phyloP scores from a whole-genome alignment of 2,888 invertebrate species.

The Apeira syringaria region DNA sequence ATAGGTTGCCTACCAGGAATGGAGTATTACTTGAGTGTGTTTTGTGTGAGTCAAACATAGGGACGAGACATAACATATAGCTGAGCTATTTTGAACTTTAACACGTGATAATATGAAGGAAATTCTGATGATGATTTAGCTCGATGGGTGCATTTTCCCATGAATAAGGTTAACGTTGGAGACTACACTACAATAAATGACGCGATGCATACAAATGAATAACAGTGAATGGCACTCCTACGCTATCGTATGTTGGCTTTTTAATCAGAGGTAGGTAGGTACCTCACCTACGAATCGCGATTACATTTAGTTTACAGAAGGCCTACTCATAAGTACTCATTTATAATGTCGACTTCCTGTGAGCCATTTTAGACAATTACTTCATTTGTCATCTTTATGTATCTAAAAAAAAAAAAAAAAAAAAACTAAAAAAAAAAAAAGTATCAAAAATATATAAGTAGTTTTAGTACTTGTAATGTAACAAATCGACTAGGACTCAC shows the following conservation, averaged over 20 bases:
- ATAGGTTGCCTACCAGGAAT: slow-evolving; percentile 15
- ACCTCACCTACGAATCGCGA: no score
- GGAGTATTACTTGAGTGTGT: background rate
- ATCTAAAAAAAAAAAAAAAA: no score
- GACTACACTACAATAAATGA: slow-evolving; percentile 11
- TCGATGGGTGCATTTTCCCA: slow-evolving; percentile 19
- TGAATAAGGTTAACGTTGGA: slow-evolving; percentile 20
- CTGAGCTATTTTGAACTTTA: background rate
- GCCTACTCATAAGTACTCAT: no score
- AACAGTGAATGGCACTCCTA: slow-evolving; percentile 5
- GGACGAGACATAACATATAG: background rate
- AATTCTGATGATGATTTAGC: slow-evolving; percentile 4
- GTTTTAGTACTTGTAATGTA: no score
- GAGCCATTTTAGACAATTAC: no score
- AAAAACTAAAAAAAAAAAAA: no score
- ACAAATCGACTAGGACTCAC: no score
- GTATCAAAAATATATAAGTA: no score
- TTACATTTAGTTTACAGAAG: no score
- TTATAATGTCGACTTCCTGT: no score
- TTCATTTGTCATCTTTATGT: no score
- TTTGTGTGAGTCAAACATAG: background rate
- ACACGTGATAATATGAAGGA: background rate
- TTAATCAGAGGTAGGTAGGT: no score
- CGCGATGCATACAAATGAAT: slow-evolving; percentile 27
- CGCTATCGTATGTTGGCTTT: background rate